Evolutionary conservation across 2,113 vertebrate species (phyloP).

Genomic region (Pluvialis apricaria): DNA sequence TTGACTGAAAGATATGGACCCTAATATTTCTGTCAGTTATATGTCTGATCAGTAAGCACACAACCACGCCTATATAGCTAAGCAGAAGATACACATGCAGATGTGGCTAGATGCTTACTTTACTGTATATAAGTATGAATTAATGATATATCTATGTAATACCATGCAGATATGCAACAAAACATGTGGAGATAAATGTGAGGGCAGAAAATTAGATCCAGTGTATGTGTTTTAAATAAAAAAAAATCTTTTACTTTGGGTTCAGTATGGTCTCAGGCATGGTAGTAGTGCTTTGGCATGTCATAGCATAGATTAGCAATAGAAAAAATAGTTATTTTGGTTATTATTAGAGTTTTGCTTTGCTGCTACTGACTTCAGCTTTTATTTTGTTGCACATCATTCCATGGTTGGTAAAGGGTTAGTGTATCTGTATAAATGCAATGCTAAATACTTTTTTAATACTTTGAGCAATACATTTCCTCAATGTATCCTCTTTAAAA

Average conservation of each 20-base stretch:
- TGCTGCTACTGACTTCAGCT: background rate
- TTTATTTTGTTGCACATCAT: background rate
- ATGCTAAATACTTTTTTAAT: background rate
- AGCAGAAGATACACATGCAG: background rate
- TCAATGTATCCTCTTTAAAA: background rate
- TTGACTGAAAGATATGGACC: background rate
- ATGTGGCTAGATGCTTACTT: background rate
- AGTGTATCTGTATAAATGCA: background rate
- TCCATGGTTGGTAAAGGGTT: background rate
- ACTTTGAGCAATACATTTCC: background rate
- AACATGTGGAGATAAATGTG: background rate
- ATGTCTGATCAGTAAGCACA: background rate
- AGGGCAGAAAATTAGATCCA: background rate
- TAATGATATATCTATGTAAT: background rate
- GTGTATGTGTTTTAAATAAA: background rate
- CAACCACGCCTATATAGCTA: background rate
- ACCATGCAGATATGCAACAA: background rate
- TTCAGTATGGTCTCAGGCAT: background rate
- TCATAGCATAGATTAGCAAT: background rate
- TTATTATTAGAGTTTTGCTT: background rate
- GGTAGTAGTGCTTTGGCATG: background rate
- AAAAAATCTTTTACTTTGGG: background rate
- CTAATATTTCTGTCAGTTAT: background rate
- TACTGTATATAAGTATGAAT: background rate
- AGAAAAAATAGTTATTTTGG: background rate